phyloP scores from a whole-genome alignment of 2,113 vertebrate genomes.

The Thinocorus orbignyianus region DNA sequence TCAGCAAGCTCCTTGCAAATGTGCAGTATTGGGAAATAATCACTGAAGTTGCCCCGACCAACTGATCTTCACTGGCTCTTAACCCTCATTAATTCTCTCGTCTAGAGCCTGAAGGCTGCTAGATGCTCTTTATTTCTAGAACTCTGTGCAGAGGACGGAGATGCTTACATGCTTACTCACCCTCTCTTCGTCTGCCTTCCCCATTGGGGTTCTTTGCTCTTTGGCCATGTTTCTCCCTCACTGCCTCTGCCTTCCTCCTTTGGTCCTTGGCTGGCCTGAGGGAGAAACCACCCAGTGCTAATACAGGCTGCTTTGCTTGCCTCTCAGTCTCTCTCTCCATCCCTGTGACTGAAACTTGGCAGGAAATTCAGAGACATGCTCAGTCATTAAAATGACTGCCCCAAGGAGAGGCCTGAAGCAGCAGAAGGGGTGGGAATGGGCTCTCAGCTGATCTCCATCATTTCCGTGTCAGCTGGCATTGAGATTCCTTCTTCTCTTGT shows the following conservation, averaged over 20 bases:
- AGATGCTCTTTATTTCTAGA: neutral
- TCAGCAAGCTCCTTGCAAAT: neutral
- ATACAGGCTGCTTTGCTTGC: neutral
- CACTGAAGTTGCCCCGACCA: neutral
- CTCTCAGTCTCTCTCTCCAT: neutral
- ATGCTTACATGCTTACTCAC: neutral
- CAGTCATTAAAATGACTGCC: neutral
- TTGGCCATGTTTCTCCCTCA: neutral
- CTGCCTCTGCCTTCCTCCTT: neutral
- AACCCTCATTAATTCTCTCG: neutral
- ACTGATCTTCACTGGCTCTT: neutral
- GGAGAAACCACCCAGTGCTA: neutral
- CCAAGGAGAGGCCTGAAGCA: neutral
- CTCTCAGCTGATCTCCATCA: neutral
- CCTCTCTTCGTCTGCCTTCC: neutral
- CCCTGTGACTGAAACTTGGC: slow-evolving; percentile 38
- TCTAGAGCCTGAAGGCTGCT: neutral
- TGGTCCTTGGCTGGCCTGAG: neutral
- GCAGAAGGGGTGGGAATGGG: neutral
- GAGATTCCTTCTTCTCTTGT: neutral
- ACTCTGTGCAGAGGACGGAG: neutral
- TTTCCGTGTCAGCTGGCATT: neutral
- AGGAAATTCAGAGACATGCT: neutral
- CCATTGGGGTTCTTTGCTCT: neutral
- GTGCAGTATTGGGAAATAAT: neutral